Percentiles rank a stretch among this genome's conserved stretches.
Evolutionary conservation across 2,113 vertebrate species (phyloP).

Genomic region (Eidolon helvum): DNA sequence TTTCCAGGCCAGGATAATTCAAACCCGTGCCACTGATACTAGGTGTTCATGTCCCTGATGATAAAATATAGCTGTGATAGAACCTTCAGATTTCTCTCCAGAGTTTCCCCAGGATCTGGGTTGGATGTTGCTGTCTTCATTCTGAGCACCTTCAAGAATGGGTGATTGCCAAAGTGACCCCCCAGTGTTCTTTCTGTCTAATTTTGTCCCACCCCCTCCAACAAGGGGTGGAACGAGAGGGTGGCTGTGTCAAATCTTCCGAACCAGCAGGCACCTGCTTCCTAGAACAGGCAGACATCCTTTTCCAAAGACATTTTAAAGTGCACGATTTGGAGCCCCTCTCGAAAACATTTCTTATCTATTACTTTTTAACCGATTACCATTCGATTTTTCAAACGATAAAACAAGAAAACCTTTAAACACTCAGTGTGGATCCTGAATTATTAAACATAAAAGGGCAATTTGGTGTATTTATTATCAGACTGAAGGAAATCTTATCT

Average conservation of each 20-base stretch:
- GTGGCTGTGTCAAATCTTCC: not conserved
- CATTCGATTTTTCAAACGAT: slow-evolving; percentile 79
- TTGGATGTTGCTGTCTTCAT: not conserved
- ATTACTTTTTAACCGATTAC: slow-evolving; percentile 77
- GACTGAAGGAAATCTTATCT: slow-evolving; percentile 77
- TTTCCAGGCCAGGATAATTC: not conserved
- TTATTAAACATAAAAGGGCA: slow-evolving; percentile 85
- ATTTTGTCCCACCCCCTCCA: not conserved
- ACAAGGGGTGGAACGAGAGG: too few species aligned
- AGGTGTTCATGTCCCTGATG: not conserved
- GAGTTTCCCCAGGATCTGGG: not conserved
- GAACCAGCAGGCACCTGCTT: not conserved
- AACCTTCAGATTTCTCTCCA: not conserved
- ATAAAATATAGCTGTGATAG: not conserved
- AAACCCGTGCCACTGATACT: not conserved
- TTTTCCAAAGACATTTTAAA: not conserved
- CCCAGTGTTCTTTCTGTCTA: not conserved
- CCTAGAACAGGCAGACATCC: not conserved
- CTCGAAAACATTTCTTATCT: slow-evolving; percentile 38
- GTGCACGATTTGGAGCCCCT: not conserved
- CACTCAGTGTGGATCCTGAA: slow-evolving; percentile 78
- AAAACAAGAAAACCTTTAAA: slow-evolving; percentile 81
- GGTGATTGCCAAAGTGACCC: not conserved
- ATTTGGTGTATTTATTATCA: slow-evolving; percentile 82
- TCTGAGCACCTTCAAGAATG: not conserved